A percentile compares a stretch with the other conserved stretches of the same genome.
phyloP scores from a whole-genome alignment of 2,113 vertebrate species.

The Peromyscus californicus region DNA sequence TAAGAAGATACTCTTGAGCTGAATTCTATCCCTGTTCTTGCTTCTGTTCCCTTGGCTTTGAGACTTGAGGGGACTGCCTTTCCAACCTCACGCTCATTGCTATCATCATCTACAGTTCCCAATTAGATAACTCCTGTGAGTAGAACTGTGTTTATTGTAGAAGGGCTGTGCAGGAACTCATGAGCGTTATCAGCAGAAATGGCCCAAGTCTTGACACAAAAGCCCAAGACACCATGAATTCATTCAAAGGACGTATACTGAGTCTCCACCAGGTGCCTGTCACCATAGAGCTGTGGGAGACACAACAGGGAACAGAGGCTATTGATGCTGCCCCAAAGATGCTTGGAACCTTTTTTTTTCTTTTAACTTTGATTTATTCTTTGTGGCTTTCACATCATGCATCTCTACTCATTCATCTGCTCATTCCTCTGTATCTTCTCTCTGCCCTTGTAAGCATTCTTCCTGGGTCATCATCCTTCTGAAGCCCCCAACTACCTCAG shows the following conservation, averaged over 20 bases:
- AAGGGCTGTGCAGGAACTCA: neutral
- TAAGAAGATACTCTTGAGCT: neutral
- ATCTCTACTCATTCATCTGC: neutral
- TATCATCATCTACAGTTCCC: neutral
- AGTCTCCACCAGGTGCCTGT: neutral
- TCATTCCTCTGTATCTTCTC: neutral
- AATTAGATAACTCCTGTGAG: neutral
- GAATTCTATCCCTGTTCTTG: neutral
- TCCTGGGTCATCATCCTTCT: neutral
- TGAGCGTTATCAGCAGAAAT: neutral
- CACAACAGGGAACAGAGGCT: neutral
- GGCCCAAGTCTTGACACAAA: neutral
- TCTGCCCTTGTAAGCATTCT: neutral
- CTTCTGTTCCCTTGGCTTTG: conserved; percentile 32
- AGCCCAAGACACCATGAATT: neutral
- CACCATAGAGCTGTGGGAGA: neutral
- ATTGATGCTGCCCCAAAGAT: neutral
- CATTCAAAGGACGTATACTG: neutral
- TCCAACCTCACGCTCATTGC: neutral
- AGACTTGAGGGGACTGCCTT: neutral
- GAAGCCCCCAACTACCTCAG: neutral
- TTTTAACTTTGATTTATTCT: neutral
- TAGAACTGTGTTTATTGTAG: neutral
- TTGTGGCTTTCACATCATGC: neutral
- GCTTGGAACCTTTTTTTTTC: neutral